Evolutionary conservation across 2,113 vertebrate genomes (phyloP), one percentile per base, ranked within the genome.

Genomic region (Ahaetulla prasina): DNA sequence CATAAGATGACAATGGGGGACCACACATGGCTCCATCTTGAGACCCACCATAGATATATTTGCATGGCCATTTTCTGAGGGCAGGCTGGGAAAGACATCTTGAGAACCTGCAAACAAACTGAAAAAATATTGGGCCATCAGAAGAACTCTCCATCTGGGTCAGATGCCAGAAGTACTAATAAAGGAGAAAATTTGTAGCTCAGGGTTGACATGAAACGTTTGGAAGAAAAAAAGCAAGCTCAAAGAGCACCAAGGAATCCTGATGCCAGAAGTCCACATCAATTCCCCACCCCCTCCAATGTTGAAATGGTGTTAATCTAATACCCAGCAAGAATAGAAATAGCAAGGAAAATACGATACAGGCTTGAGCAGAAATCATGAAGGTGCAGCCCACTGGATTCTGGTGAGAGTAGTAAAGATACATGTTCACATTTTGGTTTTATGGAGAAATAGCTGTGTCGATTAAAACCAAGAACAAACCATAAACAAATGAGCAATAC

Each of bases 1-100:
- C 85, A 97, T 90, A 1, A 97, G 97, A 88, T 97, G 97, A 94
- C 98, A 99, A 92, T 97, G 98, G 2, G 89, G 88, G 1, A 94
- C 94, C 0, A 96, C 93, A 0, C 95, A 96, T 0, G 90, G 95
- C 43, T 97, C 97, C 93, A 98, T 95, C 97, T 98, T 98, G 4
- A 98, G 97, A 93, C 96, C 97, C 0, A 94, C 89, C 0, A 94
- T 90, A 0, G 95, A 90, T 86, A 27, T 23, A 3, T 50, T 55
- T 10, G 95, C 50, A 0, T 94, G 95, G 0, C 97, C 98, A 1
- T 98, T 98, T 91, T 97, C 97, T 0, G 97, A 94, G 0, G 95
- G 95, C 10, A 96, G 94, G 68, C 89, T 96, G 0, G 97, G 95
- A 35, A 92, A 96, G 5, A 96, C 57, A 2, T 98, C 97, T 93